A percentile compares a stretch with the other conserved stretches of the same genome.
These are phyloP conservation scores for Volucella zonaria DNA, from an alignment of 2,888 invertebrate genomes.

Conservation along the genomic window DNA sequence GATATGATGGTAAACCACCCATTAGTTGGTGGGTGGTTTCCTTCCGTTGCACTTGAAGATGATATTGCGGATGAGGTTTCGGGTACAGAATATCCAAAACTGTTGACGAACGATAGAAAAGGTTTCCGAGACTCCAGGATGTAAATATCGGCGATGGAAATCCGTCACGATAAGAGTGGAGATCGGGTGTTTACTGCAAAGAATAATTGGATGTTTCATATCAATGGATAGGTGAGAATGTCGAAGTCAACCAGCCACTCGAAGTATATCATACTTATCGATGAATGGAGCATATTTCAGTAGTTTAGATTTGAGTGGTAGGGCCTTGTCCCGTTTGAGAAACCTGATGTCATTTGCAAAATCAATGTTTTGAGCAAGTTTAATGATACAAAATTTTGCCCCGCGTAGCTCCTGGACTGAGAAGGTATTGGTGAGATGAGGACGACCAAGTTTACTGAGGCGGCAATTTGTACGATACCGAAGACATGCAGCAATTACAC, in stretches of 20 bases:
- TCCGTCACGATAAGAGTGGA: too few relatives aligned
- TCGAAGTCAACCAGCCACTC: not conserved
- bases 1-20: not conserved
- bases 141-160: too few relatives aligned
- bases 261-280: not conserved
- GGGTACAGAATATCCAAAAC: not conserved
- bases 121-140: too few relatives aligned
- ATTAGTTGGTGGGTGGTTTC: not conserved
- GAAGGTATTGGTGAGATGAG: not conserved
- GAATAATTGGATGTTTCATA: too few relatives aligned
- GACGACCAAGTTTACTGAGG: not conserved
- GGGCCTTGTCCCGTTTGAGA: not conserved
- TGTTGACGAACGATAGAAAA: not conserved
- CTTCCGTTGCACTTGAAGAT: not conserved
- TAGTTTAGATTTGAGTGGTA: not conserved
- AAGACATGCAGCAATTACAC: not conserved
- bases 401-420: too few relatives aligned
- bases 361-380: not conserved
- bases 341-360: not conserved
- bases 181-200: too few relatives aligned
- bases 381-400: too few relatives aligned
- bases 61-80: not conserved
- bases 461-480: not conserved
- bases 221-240: too few relatives aligned
- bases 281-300: too few relatives aligned